Percentiles rank a stretch among this genome's conserved stretches.
phyloP scores from a whole-genome alignment of 2,113 vertebrate genomes.

The Oryzias woworae region DNA sequence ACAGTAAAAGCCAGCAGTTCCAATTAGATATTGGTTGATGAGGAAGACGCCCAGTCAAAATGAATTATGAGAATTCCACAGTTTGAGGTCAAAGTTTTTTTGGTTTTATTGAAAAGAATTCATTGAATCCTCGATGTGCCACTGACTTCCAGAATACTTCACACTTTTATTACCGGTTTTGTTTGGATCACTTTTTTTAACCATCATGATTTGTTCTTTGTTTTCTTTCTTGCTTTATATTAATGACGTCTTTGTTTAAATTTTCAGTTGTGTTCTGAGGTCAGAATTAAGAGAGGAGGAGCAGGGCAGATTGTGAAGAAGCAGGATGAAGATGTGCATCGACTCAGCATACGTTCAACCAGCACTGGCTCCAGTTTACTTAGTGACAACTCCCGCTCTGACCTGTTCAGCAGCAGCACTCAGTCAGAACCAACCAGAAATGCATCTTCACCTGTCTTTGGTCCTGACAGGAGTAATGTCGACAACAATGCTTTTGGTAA shows the following conservation, averaged over 20 bases:
- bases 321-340: conserved; percentile 46
- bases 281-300: conserved; percentile 84
- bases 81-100: conserved; percentile 36
- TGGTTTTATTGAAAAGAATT: conserved; percentile 34
- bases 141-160: background rate
- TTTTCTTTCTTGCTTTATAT: background rate
- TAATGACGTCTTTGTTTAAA: background rate
- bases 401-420: conserved; percentile 61
- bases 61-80: conserved; percentile 39
- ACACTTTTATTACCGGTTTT: background rate
- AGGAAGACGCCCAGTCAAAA: conserved; percentile 30
- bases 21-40: conserved; percentile 38
- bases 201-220: background rate
- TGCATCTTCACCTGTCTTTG: conserved; percentile 26
- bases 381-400: conserved; percentile 60
- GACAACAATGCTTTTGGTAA: conserved; percentile 11
- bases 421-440: conserved; percentile 55
- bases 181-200: background rate
- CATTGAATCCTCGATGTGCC: conserved; percentile 13
- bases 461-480: conserved; percentile 28
- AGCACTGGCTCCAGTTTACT: conserved; percentile 66
- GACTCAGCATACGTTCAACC: conserved; percentile 73
- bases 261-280: conserved; percentile 89
- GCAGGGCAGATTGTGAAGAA: conserved; percentile 52
- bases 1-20: conserved; percentile 29